These are phyloP conservation scores for Chiloscyllium plagiosum DNA, from an alignment of 2,113 vertebrate species.

Conservation along the genomic window DNA sequence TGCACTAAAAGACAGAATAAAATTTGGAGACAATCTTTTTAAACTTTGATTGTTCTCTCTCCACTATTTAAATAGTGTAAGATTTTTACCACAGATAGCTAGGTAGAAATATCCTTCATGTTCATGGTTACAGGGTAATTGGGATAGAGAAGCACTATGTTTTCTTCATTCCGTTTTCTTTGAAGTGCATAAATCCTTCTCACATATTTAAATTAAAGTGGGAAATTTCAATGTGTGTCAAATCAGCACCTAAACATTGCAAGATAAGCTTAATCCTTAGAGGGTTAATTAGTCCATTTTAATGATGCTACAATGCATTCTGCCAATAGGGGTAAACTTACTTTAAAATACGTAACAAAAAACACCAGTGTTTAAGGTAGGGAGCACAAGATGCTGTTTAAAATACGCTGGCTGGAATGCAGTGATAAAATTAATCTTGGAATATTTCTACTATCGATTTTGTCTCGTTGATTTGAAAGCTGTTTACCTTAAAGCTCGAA, in stretches of 20 bases:
- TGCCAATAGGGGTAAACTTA: background rate
- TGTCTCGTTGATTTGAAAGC: background rate
- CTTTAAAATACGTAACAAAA: background rate
- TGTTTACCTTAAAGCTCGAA: constrained; percentile 10
- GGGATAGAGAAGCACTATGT: background rate
- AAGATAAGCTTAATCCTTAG: background rate
- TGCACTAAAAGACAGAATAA: background rate
- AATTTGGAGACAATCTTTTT: background rate
- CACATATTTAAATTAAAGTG: constrained; percentile 15
- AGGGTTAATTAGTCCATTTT: constrained; percentile 29
- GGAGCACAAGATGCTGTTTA: background rate
- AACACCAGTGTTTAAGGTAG: background rate
- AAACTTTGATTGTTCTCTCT: background rate
- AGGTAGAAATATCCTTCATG: background rate
- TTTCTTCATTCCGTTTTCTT: background rate
- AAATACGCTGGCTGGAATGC: background rate
- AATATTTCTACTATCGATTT: background rate
- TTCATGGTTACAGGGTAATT: background rate
- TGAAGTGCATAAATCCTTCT: background rate
- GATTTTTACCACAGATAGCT: background rate
- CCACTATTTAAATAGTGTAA: background rate
- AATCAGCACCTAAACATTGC: background rate
- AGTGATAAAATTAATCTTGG: constrained; percentile 19
- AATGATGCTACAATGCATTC: background rate
- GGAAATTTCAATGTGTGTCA: background rate